Evolutionary conservation across 2,113 vertebrate genomes (phyloP).

Genomic region (Chionodraco myersi): DNA sequence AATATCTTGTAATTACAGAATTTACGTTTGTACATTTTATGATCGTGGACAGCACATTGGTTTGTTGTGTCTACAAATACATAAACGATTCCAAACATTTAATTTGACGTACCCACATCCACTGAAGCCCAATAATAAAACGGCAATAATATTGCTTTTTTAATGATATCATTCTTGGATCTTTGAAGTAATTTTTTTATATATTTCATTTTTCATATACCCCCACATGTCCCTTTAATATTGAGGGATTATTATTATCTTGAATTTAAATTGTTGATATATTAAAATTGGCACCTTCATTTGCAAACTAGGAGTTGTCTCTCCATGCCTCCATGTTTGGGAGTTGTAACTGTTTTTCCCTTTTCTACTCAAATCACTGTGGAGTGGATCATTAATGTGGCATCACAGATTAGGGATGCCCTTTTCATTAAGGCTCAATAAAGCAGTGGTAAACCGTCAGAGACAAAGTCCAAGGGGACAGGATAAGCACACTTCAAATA

Average conservation of each 20-base stretch:
- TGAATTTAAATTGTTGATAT: not conserved
- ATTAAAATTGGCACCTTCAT: not conserved
- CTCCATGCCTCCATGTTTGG: too few species aligned
- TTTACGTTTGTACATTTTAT: slow-evolving; percentile 39
- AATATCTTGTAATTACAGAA: slow-evolving; percentile 51
- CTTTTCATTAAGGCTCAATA: slow-evolving; percentile 14
- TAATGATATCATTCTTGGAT: not conserved
- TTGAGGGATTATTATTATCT: not conserved
- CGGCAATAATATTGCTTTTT: not conserved
- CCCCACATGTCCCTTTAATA: not conserved
- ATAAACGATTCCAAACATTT: not conserved
- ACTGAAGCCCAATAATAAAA: not conserved
- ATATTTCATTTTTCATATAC: not conserved
- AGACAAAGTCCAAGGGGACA: slow-evolving; percentile 4
- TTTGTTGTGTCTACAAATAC: too few species aligned
- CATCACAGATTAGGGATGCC: slow-evolving; percentile 28
- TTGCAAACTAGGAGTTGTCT: not conserved
- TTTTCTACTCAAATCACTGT: slow-evolving; percentile 16
- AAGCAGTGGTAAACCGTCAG: not conserved
- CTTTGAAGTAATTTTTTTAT: not conserved
- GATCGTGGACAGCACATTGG: slow-evolving; percentile 1
- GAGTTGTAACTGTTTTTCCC: not conserved
- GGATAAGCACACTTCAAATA: slow-evolving; percentile 15
- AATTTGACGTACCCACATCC: not conserved
- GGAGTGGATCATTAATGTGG: slow-evolving; percentile 23